Evolutionary conservation across 1,140 invertebrate species (phyloP).

Genomic region (Leucophenga varia): DNA sequence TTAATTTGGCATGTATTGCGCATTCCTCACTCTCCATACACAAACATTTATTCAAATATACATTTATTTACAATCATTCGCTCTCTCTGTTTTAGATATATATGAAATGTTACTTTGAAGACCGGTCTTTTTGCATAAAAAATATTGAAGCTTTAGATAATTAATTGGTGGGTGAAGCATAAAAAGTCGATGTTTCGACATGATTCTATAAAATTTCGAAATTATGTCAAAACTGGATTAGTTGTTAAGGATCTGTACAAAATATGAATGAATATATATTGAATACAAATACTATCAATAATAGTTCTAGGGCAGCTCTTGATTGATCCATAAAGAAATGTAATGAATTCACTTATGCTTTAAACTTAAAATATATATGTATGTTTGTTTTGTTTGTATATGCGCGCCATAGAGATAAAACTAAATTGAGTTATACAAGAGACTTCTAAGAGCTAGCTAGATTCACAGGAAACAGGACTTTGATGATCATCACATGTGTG

Average conservation of each 20-base stretch:
- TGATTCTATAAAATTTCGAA: conserved; percentile 15
- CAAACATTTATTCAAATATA: conserved; percentile 30
- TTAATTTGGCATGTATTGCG: conserved; percentile 52
- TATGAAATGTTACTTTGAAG: conserved; percentile 20
- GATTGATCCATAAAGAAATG: conserved; percentile 13
- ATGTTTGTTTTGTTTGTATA: conserved; percentile 15
- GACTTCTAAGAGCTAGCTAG: conserved; percentile 48
- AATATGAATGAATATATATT: conserved; percentile 12
- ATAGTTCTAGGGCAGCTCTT: conserved; percentile 29
- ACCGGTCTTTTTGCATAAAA: conserved; percentile 20
- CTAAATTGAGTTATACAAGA: not conserved
- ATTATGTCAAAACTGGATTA: conserved; percentile 20
- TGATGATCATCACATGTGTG: conserved; percentile 50
- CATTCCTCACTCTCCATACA: conserved; percentile 26
- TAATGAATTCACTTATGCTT: conserved; percentile 18
- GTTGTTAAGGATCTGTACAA: conserved; percentile 23
- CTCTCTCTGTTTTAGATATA: conserved; percentile 18
- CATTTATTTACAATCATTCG: conserved; percentile 33
- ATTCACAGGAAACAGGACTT: conserved; percentile 52
- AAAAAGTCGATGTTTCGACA: conserved; percentile 13
- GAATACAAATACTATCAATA: conserved; percentile 12
- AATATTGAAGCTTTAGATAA: no score
- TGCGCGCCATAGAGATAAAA: not conserved
- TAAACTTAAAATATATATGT: conserved; percentile 18
- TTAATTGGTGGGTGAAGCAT: conserved; percentile 4